Conservation (phyloP, 2,113 vertebrate genomes). For the Artemisiospiza belli region DNA sequence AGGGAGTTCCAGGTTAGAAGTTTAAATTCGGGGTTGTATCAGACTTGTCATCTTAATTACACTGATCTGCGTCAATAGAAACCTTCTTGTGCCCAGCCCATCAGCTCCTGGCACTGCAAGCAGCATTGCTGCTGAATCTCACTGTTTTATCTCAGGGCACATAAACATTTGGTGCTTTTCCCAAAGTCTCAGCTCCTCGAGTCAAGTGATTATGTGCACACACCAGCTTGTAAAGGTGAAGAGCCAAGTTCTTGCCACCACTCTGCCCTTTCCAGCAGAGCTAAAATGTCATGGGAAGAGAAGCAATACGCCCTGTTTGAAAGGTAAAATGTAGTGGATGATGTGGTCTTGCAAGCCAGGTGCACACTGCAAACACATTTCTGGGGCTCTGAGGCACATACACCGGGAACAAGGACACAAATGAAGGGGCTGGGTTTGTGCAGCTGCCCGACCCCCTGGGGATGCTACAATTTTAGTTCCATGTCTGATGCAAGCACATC, state of each 20-base stretch:
- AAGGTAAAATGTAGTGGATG: background rate
- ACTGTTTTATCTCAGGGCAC: constrained; percentile 7
- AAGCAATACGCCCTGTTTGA: background rate
- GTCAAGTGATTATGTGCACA: background rate
- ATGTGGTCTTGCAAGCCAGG: background rate
- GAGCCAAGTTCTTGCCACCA: constrained; percentile 1
- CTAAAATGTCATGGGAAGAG: background rate
- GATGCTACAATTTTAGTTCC: background rate
- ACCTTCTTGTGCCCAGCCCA: background rate
- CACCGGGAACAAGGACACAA: background rate
- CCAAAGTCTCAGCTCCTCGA: constrained; percentile 17
- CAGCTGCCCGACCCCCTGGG: background rate
- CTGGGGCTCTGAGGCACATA: background rate
- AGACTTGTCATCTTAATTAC: background rate
- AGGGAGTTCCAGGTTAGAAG: background rate
- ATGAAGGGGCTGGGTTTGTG: background rate
- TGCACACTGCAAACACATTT: background rate
- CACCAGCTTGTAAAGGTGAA: background rate
- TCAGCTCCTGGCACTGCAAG: background rate
- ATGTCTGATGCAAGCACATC: background rate
- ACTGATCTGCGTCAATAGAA: background rate
- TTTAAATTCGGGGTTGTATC: background rate
- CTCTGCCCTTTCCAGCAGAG: constrained; percentile 11
- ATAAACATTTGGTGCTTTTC: constrained; percentile 26
- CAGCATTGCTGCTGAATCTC: background rate